These are phyloP conservation scores for Conistra vaccinii DNA, from an alignment of 2,888 invertebrate genomes.

Conservation along the genomic window DNA sequence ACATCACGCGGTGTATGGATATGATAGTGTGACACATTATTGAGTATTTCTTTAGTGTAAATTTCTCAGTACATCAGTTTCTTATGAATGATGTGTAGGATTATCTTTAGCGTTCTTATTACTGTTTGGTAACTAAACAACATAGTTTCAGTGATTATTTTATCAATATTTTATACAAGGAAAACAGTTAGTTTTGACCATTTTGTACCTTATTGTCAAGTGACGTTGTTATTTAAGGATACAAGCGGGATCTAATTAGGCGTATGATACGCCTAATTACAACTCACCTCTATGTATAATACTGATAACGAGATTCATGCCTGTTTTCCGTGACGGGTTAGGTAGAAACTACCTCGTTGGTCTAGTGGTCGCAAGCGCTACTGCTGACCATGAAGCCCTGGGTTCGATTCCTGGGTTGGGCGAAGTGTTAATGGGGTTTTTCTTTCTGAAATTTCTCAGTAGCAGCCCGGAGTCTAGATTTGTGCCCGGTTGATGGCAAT, in stretches of 20 bases:
- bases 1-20: slow-evolving; percentile 20
- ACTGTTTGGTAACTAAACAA: not conserved
- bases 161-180: not conserved
- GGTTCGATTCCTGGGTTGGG: too few species aligned
- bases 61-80: not conserved
- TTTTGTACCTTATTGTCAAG: not conserved
- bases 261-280: not conserved
- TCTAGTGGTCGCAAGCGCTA: too few species aligned
- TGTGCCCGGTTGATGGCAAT: too few species aligned
- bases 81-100: too few species aligned
- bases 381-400: too few species aligned
- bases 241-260: too few species aligned
- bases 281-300: not conserved
- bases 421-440: too few species aligned
- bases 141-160: not conserved
- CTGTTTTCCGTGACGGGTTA: not conserved
- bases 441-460: too few species aligned
- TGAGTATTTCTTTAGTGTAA: slow-evolving; percentile 5
- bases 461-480: too few species aligned
- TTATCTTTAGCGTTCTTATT: not conserved
- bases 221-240: not conserved
- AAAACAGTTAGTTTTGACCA: not conserved
- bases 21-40: slow-evolving; percentile 14
- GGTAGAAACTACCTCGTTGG: too few species aligned
- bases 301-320: not conserved